Base-by-base conservation (phyloP, 2,797 vertebrate species). In the Taeniopygia guttata region DNA sequence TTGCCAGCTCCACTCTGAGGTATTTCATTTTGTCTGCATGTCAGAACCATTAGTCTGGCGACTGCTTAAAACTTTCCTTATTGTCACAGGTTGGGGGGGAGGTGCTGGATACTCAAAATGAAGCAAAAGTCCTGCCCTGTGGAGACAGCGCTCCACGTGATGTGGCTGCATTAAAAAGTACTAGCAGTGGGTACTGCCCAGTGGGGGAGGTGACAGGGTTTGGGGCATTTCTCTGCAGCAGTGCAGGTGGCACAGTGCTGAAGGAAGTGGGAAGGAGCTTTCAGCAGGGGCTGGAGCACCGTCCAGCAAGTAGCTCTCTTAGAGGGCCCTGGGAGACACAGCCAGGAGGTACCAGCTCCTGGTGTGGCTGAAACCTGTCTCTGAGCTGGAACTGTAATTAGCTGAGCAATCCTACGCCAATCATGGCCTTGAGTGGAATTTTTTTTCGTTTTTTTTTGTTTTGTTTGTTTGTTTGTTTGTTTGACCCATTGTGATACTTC, bases 21-120 rank as follows among this genome's bases (percentile, higher is more conserved):
- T 94, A 92, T 73, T 95, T 94, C 70, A 91, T 76, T 94, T 93
- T 70, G 82, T 69, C 94, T 93, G 87, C 79, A 43, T 77, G 94
- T 94, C 96, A 96, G 91, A 96, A 86, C 76, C 85, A 95, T 96
- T 96, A 95, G 49, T 67, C 83, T 89, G 91, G 81, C 54, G 20
- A 90, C 46, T 48, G 56, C 58, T 93, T 84, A 72, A 90, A 91
- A 64, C 48, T 60, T 85, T 78, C 26, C 3, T 87, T 90, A 88
- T 52, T 74, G 85, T 88, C 87, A 58, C 60, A 25, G 67, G 67
- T 48, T 32, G 5, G 5, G 7, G 7, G n/a, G 25, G 30, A 26
- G 45, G 16, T 58, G 80, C 70, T 59, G 46, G 66, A 62, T 73
- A 63, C 69, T 55, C 52, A 66, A 86, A 63, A 72, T 1, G 0